A percentile compares a stretch with the other conserved stretches of the same genome.
Conservation (phyloP, 2,888 invertebrate genomes). For the Macaria liturata region DNA sequence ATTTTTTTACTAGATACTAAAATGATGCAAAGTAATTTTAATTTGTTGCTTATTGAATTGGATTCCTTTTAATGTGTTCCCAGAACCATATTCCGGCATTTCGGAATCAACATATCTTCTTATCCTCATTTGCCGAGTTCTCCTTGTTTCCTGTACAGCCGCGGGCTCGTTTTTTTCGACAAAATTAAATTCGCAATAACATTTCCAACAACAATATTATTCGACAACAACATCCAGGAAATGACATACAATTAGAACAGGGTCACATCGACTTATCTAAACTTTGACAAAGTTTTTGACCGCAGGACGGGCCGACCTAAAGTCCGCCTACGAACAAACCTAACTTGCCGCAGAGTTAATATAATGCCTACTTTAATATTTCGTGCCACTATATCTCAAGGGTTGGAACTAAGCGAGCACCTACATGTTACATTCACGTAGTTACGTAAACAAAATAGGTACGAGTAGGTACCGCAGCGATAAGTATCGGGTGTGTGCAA, state of each 20-base stretch:
- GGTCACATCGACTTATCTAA: slow-evolving; percentile 30
- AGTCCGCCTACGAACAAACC: slow-evolving; percentile 18
- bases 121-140: background rate
- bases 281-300: slow-evolving; percentile 34
- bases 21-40: too few relatives aligned
- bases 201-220: slow-evolving; percentile 35
- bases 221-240: slow-evolving; percentile 27
- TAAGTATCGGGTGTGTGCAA: slow-evolving; percentile 50
- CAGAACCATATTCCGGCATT: too few relatives aligned
- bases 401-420: slow-evolving; percentile 28
- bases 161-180: background rate
- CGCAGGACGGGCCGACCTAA: slow-evolving; percentile 27
- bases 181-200: slow-evolving; percentile 7
- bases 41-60: too few relatives aligned
- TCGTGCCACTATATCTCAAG: slow-evolving; percentile 13
- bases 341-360: slow-evolving; percentile 18
- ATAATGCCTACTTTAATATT: slow-evolving; percentile 35
- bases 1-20: too few relatives aligned
- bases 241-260: slow-evolving; percentile 21
- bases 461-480: slow-evolving; percentile 41
- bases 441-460: slow-evolving; percentile 46
- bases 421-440: slow-evolving; percentile 38
- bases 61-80: too few relatives aligned
- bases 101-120: background rate
- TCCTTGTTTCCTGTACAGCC: background rate